phyloP scores from a whole-genome alignment of 1,140 invertebrate genomes.

The Drosophila asahinai region DNA sequence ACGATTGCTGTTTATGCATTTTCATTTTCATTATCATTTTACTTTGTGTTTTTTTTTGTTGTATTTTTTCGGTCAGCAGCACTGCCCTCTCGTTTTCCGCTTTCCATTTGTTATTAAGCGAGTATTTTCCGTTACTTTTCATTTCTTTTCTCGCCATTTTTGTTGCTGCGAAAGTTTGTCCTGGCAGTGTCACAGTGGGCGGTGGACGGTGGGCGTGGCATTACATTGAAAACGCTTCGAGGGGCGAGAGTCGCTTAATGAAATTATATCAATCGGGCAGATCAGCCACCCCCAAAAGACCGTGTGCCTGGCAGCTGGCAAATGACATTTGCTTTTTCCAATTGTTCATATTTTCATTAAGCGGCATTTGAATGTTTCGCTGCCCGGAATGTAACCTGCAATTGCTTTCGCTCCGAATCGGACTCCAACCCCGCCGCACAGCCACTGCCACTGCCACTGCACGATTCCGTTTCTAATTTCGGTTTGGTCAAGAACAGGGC shows the following conservation, averaged over 20 bases:
- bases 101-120: conserved; percentile 71
- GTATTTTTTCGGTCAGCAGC: conserved; percentile 19
- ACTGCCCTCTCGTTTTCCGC: conserved; percentile 41
- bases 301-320: conserved; percentile 66
- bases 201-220: conserved; percentile 48
- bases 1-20: conserved; percentile 69
- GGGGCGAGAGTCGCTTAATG: conserved; percentile 55
- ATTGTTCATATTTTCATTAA: conserved; percentile 75
- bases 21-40: conserved; percentile 80
- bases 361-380: conserved; percentile 60
- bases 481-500: conserved; percentile 57
- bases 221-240: conserved; percentile 34
- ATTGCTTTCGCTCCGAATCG: conserved; percentile 38
- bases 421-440: not conserved
- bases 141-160: conserved; percentile 20
- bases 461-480: conserved; percentile 59
- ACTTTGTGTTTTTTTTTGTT: conserved; percentile 2
- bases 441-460: not conserved
- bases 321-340: conserved; percentile 75
- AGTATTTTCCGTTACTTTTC: conserved; percentile 53
- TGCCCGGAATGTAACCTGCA: conserved; percentile 38
- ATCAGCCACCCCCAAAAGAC: conserved; percentile 42
- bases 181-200: conserved; percentile 25
- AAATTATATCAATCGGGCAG: conserved; percentile 79
- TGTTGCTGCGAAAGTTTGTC: conserved; percentile 23